These are phyloP conservation scores for Schizothorax lantsangensis DNA, from an alignment of 2,797 vertebrate genomes.

Conservation along the genomic window DNA sequence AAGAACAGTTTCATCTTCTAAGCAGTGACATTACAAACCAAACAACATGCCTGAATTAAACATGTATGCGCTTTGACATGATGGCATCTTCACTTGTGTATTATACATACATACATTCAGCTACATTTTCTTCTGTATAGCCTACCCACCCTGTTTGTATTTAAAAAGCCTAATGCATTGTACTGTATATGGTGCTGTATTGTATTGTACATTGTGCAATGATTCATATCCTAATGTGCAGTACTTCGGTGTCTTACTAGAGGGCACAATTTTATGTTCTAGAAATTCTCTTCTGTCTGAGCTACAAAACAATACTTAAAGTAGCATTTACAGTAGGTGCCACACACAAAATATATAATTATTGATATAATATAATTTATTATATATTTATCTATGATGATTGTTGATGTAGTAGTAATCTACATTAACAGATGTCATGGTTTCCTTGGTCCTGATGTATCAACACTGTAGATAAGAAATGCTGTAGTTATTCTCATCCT, in stretches of 20 bases:
- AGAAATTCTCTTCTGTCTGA: neutral
- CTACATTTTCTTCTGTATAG: neutral
- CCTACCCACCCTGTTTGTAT: neutral
- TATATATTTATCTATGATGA: neutral
- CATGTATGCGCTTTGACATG: neutral
- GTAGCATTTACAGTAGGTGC: neutral
- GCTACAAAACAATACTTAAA: conserved; percentile 1
- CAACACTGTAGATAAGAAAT: neutral
- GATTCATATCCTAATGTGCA: neutral
- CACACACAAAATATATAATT: neutral
- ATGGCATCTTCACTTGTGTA: neutral
- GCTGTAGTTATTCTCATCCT: neutral
- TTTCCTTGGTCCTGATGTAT: neutral
- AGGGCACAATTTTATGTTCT: neutral
- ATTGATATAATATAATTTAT: neutral
- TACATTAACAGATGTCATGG: neutral
- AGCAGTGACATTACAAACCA: neutral
- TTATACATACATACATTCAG: neutral
- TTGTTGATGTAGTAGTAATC: neutral
- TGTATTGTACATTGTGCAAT: neutral
- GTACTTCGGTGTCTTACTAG: neutral
- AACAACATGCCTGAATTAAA: neutral
- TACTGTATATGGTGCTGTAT: neutral
- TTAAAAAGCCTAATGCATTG: neutral
- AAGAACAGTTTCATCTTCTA: neutral